phyloP scores from a whole-genome alignment of 2,888 invertebrate genomes.

The Glaucopsyche alexis region DNA sequence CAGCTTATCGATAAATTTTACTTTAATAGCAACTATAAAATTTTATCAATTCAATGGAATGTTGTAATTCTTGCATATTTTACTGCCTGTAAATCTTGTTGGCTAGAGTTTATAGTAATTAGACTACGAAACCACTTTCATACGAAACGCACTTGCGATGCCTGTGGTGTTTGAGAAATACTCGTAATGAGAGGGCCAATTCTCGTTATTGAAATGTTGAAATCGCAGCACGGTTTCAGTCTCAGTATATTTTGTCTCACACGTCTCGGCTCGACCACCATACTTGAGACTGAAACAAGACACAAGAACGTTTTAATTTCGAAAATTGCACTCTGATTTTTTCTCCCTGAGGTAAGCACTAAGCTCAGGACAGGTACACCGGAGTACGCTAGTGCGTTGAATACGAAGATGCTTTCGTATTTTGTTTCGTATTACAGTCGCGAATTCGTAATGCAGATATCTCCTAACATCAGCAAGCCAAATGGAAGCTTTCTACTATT shows the following conservation, averaged over 20 bases:
- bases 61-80: constrained; percentile 6
- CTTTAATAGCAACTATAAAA: background rate
- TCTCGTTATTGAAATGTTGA: background rate
- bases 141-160: too few species aligned
- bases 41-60: background rate
- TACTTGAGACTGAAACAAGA: too few species aligned
- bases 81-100: background rate
- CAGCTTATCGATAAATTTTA: background rate
- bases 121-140: too few species aligned
- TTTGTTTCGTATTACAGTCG: background rate
- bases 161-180: too few species aligned
- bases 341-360: too few species aligned
- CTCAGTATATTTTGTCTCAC: too few species aligned
- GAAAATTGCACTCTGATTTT: too few species aligned
- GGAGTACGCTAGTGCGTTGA: background rate
- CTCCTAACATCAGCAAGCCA: constrained; percentile 8
- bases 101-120: too few species aligned
- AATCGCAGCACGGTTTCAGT: background rate
- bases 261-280: too few species aligned
- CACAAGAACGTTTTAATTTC: too few species aligned
- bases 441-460: background rate
- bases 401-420: background rate
- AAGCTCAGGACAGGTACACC: too few species aligned
- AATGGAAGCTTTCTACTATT: background rate
- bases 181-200: too few species aligned